phyloP scores from a whole-genome alignment of 2,888 invertebrate species.

The Euspilapteryx auroguttella region DNA sequence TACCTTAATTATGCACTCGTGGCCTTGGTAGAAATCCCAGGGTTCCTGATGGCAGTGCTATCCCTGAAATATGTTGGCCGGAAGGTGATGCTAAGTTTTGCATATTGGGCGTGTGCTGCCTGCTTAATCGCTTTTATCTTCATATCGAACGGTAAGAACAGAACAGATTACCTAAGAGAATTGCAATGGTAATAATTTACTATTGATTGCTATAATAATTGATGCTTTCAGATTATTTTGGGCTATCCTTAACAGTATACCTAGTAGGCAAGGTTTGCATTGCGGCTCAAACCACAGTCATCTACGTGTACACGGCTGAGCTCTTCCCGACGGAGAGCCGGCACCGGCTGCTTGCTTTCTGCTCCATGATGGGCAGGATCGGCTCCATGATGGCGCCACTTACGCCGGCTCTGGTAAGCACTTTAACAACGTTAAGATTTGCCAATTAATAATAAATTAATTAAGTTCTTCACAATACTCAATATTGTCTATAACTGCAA shows the following conservation, averaged over 20 bases:
- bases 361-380: slow-evolving; percentile 68
- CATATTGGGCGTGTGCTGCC: slow-evolving; percentile 63
- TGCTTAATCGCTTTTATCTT: slow-evolving; percentile 64
- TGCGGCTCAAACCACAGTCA: slow-evolving; percentile 65
- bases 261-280: slow-evolving; percentile 68
- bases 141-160: no score
- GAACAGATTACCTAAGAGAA: no score
- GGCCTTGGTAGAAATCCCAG: slow-evolving; percentile 68
- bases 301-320: slow-evolving; percentile 70
- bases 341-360: slow-evolving; percentile 66
- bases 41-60: slow-evolving; percentile 60
- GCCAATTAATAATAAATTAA: no score
- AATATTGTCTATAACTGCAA: no score
- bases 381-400: slow-evolving; percentile 70
- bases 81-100: slow-evolving; percentile 55
- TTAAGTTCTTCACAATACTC: no score
- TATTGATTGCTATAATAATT: not conserved
- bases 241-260: slow-evolving; percentile 50
- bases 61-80: slow-evolving; percentile 63
- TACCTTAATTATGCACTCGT: slow-evolving; percentile 67
- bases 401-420: slow-evolving; percentile 66
- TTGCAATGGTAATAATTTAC: no score
- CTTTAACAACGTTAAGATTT: no score
- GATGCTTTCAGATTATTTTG: not conserved
- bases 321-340: slow-evolving; percentile 69